Conservation (phyloP, 2,797 vertebrate species). For the Steatocranus sp. region DNA sequence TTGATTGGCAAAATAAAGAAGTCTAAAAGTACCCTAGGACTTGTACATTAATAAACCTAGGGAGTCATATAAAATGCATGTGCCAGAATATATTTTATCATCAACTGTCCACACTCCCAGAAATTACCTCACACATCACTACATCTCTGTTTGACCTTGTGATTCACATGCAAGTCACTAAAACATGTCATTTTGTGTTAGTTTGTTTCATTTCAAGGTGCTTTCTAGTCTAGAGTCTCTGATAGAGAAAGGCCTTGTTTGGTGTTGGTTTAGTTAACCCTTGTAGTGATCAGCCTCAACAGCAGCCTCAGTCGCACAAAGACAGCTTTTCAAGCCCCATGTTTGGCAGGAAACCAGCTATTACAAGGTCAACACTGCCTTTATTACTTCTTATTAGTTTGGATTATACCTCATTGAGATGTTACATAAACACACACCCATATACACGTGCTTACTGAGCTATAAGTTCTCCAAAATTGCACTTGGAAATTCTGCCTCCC, state of each 20-base stretch:
- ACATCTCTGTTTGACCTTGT: not conserved
- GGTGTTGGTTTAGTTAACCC: conserved; percentile 46
- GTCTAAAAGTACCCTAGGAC: not conserved
- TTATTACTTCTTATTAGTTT: conserved; percentile 65
- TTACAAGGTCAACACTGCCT: conserved; percentile 60
- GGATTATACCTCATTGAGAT: conserved; percentile 45
- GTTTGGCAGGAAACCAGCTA: conserved; percentile 62
- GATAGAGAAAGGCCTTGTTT: conserved; percentile 13
- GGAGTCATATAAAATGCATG: not conserved
- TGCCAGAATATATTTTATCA: not conserved
- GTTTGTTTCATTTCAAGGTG: conserved; percentile 5
- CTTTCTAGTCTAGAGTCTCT: not conserved
- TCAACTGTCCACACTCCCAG: not conserved
- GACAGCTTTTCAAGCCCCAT: conserved; percentile 42
- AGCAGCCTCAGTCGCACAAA: conserved; percentile 41
- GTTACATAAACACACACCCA: conserved; percentile 57
- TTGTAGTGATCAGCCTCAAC: conserved; percentile 8
- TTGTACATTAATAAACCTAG: not conserved
- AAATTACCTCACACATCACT: not conserved
- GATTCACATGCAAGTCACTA: not conserved
- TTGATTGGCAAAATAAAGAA: not conserved
- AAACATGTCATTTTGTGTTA: not conserved
- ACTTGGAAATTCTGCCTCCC: conserved; percentile 13
- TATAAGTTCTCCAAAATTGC: conserved; percentile 23
- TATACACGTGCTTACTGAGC: not conserved